phyloP scores from a whole-genome alignment of 2,888 invertebrate species.

The Drosophila demipolita region DNA sequence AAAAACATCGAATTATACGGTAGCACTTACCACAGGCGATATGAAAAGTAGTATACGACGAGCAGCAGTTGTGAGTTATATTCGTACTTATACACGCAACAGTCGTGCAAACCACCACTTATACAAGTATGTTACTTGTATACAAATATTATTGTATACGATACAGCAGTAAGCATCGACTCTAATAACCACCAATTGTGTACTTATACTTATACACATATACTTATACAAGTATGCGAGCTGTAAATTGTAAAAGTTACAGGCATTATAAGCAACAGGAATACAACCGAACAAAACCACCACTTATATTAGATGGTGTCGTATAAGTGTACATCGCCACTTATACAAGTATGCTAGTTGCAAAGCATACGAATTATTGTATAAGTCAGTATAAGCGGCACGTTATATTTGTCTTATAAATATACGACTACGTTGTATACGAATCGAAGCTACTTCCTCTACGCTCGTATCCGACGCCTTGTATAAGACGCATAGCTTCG shows the following conservation, averaged over 20 bases:
- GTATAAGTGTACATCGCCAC: background rate
- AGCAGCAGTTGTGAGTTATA: background rate
- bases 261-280: background rate
- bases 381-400: background rate
- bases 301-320: background rate
- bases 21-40: background rate
- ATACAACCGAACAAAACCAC: background rate
- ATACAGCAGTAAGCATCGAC: background rate
- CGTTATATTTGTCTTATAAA: background rate
- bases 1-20: slow-evolving; percentile 29
- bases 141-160: background rate
- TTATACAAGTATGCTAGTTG: background rate
- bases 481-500: slow-evolving; percentile 5
- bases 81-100: slow-evolving; percentile 1
- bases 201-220: background rate
- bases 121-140: background rate
- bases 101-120: background rate
- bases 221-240: background rate
- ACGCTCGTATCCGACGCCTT: background rate
- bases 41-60: background rate
- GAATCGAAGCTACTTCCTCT: background rate
- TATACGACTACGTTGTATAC: background rate
- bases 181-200: background rate
- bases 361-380: background rate
- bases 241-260: background rate